phyloP scores from a whole-genome alignment of 1,140 invertebrate genomes.

The Hydropsyche tenuis region DNA sequence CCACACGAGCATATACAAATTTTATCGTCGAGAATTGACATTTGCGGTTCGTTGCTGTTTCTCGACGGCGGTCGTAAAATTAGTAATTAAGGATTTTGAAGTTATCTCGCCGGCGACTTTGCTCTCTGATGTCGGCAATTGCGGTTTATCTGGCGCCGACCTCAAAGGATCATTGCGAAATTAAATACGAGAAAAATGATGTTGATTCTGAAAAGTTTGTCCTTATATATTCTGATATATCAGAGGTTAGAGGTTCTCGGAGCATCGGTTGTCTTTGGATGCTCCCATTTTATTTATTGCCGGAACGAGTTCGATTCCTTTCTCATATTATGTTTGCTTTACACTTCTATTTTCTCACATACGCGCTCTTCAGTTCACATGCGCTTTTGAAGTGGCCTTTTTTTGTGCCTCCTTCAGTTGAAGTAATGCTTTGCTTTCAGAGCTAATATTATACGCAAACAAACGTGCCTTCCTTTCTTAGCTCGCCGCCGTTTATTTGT shows the following conservation, averaged over 20 bases:
- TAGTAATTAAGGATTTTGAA: slow-evolving; percentile 24
- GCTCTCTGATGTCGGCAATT: slow-evolving; percentile 8
- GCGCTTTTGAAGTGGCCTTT: neutral
- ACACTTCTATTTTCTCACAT: slow-evolving; percentile 23
- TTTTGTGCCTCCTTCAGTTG: neutral
- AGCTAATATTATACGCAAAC: slow-evolving; percentile 30
- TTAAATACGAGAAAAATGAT: no score
- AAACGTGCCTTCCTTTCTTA: slow-evolving; percentile 20
- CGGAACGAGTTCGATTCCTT: no score
- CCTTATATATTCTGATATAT: no score
- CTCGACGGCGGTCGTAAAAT: slow-evolving; percentile 18
- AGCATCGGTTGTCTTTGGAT: no score
- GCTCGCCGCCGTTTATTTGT: slow-evolving; percentile 13
- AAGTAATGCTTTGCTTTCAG: slow-evolving; percentile 1
- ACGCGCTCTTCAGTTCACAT: neutral
- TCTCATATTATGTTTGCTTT: neutral
- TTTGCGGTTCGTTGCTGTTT: neutral
- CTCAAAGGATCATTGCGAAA: no score
- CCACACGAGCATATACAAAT: no score
- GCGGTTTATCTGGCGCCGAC: slow-evolving; percentile 25
- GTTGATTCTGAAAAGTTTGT: no score
- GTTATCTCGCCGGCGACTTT: neutral
- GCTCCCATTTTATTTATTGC: no score
- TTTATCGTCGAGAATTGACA: no score
- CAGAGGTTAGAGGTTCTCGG: no score